These are phyloP conservation scores for Cyphomyrus plagiostoma DNA, from an alignment of 2,113 vertebrate genomes.

Conservation along the genomic window DNA sequence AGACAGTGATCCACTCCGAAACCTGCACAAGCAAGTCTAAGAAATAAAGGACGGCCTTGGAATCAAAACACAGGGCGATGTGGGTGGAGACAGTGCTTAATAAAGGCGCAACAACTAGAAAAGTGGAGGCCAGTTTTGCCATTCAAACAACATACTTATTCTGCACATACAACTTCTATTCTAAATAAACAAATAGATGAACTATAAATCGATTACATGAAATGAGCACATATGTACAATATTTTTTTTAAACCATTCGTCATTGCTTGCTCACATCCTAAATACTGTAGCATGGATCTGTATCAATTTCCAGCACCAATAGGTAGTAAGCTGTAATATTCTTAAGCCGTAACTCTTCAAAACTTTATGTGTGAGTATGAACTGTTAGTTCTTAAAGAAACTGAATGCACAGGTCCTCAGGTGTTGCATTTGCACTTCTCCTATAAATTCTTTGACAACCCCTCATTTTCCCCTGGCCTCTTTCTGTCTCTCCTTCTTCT, in stretches of 20 bases:
- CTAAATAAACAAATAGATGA: not conserved
- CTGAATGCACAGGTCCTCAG: not conserved
- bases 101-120: not conserved
- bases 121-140: not conserved
- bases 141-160: not conserved
- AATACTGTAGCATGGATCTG: not conserved
- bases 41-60: not conserved
- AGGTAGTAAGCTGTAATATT: not conserved
- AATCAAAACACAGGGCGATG: not conserved
- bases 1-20: not conserved
- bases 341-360: not conserved
- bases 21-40: not conserved
- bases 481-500: conserved; percentile 26
- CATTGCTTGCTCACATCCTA: not conserved
- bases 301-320: not conserved
- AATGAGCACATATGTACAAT: not conserved
- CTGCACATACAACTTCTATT: not conserved
- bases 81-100: not conserved
- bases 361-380: not conserved
- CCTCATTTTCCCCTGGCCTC: conserved; percentile 21
- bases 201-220: not conserved
- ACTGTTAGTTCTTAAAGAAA: not conserved
- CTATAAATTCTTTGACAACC: conserved; percentile 31
- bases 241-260: not conserved
- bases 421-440: not conserved